Evolutionary conservation across 92 coral and sea anemone genomes (phyloP).

Genomic region (Palythoa caribaeorum): DNA sequence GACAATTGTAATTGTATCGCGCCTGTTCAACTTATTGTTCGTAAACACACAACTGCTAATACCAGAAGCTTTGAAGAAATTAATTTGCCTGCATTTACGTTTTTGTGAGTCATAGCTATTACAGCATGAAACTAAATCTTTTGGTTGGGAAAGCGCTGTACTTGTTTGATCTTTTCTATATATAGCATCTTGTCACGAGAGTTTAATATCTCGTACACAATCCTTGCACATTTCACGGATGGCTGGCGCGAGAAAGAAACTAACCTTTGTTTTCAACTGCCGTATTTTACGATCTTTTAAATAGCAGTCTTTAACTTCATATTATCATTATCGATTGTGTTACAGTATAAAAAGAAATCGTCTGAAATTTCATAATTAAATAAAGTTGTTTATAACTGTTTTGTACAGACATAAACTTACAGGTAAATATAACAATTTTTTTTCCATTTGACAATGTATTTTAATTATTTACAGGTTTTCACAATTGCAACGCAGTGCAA

Average conservation of each 20-base stretch:
- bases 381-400: background rate
- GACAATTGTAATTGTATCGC: conserved; percentile 3
- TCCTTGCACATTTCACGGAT: conserved; percentile 41
- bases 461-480: background rate
- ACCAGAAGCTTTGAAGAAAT: background rate
- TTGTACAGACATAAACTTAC: background rate
- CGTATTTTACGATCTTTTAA: background rate
- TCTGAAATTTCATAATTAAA: conserved; percentile 2
- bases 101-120: background rate
- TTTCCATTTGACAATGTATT: background rate
- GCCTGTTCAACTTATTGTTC: conserved; percentile 27
- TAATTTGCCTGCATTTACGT: conserved; percentile 25
- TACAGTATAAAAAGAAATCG: background rate
- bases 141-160: background rate
- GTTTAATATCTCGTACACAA: background rate
- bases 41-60: background rate
- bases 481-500: background rate
- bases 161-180: background rate
- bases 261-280: background rate
- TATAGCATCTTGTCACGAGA: background rate
- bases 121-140: background rate
- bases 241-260: background rate
- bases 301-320: conserved; percentile 8
- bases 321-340: background rate
- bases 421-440: background rate